phyloP scores from a whole-genome alignment of 2,888 invertebrate genomes.

The Sinopyrophorus schimmeli region DNA sequence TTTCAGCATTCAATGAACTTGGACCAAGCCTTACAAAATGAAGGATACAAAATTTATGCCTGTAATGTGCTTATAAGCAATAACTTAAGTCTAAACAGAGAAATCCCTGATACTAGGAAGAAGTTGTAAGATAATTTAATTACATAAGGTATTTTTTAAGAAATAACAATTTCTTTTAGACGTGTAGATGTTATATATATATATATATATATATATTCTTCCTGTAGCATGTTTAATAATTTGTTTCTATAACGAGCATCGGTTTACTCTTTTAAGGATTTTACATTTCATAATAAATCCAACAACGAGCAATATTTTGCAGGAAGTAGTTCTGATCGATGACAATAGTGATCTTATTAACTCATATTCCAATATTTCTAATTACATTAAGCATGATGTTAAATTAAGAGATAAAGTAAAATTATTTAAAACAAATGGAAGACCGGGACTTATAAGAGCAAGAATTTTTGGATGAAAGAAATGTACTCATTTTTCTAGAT shows the following conservation, averaged over 20 bases:
- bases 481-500: constrained; percentile 87
- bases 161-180: too few relatives aligned
- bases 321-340: constrained; percentile 90
- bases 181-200: too few relatives aligned
- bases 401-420: constrained; percentile 59
- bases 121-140: too few relatives aligned
- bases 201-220: too few relatives aligned
- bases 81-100: too few relatives aligned
- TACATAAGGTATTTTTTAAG: too few relatives aligned
- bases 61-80: too few relatives aligned
- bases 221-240: too few relatives aligned
- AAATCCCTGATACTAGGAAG: too few relatives aligned
- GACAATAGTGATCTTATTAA: constrained; percentile 81
- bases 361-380: constrained; percentile 64
- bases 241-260: constrained; percentile 95
- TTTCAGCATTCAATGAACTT: too few relatives aligned
- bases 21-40: too few relatives aligned
- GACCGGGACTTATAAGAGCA: constrained; percentile 93
- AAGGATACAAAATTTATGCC: too few relatives aligned
- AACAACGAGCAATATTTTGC: constrained; percentile 72
- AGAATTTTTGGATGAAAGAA: constrained; percentile 84
- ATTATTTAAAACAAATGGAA: constrained; percentile 70
- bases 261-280: constrained; percentile 82
- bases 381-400: constrained; percentile 62
- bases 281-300: constrained; percentile 83